Conservation (phyloP, 92 coral and sea anemone species). For the Phenganax stokvisi region DNA sequence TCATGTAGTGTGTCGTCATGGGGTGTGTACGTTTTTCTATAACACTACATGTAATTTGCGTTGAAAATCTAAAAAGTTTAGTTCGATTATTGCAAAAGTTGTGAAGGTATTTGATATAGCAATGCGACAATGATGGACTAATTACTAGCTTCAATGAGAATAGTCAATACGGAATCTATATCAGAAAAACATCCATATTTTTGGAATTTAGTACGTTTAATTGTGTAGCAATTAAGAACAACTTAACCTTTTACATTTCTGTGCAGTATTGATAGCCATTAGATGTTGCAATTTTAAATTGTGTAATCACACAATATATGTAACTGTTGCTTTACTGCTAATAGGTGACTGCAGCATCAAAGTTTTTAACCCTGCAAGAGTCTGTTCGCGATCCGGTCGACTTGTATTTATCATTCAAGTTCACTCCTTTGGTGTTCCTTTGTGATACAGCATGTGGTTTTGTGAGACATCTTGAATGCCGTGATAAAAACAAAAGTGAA, state of each 20-base stretch:
- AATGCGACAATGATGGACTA: no score
- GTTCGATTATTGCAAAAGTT: no score
- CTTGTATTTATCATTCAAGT: conserved; percentile 22
- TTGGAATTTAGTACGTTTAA: no score
- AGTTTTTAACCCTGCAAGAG: conserved; percentile 11
- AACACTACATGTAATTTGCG: neutral
- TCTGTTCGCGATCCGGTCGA: conserved; percentile 32
- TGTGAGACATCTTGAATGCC: conserved; percentile 28
- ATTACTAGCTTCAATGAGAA: no score
- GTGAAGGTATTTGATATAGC: no score
- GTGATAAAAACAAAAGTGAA: neutral
- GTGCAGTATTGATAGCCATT: no score
- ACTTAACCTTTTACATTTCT: neutral
- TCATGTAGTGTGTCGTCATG: conserved; percentile 45
- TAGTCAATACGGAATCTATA: no score
- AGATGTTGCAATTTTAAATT: neutral
- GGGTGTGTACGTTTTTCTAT: conserved; percentile 20
- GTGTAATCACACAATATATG: neutral
- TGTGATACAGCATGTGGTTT: conserved; percentile 34
- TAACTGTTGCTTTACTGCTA: neutral
- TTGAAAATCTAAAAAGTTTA: neutral
- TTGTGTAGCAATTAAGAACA: no score
- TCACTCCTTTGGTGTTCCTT: conserved; percentile 11
- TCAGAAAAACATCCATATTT: no score
- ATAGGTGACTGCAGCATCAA: conserved; percentile 30